These are phyloP conservation scores for Lepus europaeus DNA, from an alignment of 2,113 vertebrate species.

Conservation along the genomic window DNA sequence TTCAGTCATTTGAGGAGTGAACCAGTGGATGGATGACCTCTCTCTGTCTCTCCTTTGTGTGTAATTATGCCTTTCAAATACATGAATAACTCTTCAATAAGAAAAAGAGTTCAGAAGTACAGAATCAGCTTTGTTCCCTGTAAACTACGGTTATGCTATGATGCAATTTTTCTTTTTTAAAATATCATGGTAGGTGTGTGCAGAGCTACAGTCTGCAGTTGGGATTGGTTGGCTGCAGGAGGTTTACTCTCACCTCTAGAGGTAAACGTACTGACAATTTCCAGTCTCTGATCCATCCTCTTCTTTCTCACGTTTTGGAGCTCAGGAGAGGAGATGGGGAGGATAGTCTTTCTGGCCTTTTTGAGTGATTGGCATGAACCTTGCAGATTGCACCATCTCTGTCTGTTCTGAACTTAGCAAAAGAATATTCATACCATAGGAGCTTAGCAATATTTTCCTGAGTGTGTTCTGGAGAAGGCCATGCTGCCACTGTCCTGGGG, in stretches of 20 bases:
- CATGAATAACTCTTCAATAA: too few relatives aligned
- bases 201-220: not conserved
- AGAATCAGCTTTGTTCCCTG: not conserved
- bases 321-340: not conserved
- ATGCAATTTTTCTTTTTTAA: not conserved
- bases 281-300: not conserved
- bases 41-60: too few relatives aligned
- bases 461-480: not conserved
- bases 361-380: not conserved
- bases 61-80: too few relatives aligned
- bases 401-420: not conserved
- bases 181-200: not conserved
- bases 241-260: not conserved
- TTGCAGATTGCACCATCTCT: not conserved
- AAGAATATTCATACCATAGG: fast-evolving
- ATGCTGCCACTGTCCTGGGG: not conserved
- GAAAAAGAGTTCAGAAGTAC: not conserved
- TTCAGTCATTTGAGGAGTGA: too few relatives aligned
- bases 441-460: not conserved
- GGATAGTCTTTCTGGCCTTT: not conserved
- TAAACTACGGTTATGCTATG: not conserved
- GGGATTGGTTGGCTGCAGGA: not conserved
- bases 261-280: not conserved
- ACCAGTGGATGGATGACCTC: too few relatives aligned
- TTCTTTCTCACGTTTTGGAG: not conserved